These are phyloP conservation scores for Craseonycteris thonglongyai DNA, from an alignment of 2,113 vertebrate species.

Conservation along the genomic window DNA sequence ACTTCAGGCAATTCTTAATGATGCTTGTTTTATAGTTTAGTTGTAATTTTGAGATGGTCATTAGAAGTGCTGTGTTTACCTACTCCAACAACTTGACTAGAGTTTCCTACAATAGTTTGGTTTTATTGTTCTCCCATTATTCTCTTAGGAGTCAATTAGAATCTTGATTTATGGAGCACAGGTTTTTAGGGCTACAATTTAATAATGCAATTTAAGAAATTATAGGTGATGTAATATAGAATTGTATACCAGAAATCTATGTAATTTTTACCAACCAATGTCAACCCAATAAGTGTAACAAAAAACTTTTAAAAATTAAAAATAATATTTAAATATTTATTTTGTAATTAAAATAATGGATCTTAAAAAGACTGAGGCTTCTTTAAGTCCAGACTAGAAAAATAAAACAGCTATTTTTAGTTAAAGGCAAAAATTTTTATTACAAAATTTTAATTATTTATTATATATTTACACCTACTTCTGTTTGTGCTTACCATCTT, in stretches of 20 bases:
- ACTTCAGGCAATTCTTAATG: too few relatives aligned
- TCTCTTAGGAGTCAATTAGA: neutral
- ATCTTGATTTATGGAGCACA: neutral
- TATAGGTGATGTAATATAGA: too few relatives aligned
- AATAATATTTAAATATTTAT: neutral
- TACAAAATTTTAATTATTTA: neutral
- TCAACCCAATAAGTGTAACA: too few relatives aligned
- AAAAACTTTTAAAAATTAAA: too few relatives aligned
- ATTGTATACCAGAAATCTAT: too few relatives aligned
- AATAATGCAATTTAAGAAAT: neutral
- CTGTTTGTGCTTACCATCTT: neutral
- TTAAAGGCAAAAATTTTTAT: neutral
- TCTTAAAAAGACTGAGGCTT: neutral
- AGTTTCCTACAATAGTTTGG: neutral
- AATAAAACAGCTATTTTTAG: neutral
- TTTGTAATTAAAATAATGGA: neutral
- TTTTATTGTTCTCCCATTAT: neutral
- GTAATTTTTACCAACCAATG: too few relatives aligned
- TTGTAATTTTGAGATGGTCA: too few relatives aligned
- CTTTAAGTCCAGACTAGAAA: neutral
- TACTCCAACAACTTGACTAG: too few relatives aligned
- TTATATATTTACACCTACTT: neutral
- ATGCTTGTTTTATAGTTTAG: too few relatives aligned
- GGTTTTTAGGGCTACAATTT: neutral
- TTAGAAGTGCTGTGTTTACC: too few relatives aligned